Base-by-base conservation (phyloP, 2,888 invertebrate genomes). In the Petrolisthes cinctipes region DNA sequence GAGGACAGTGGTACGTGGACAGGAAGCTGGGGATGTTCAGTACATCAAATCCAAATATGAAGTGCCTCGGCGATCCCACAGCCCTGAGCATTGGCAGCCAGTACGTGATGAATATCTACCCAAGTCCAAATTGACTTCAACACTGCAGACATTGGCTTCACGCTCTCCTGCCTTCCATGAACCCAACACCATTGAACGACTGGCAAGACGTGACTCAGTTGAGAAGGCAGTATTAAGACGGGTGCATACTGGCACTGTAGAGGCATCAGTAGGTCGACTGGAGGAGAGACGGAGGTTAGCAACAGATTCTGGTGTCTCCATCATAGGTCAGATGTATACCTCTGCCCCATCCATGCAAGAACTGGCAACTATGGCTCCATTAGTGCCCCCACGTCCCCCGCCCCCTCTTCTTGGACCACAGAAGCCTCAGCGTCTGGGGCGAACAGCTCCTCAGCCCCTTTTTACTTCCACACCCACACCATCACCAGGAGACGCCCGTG, bases 261-360 rank as follows among this genome's bases (percentile, higher is more conserved):
- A 90, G 73, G 82, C 86, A 0, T 86, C 85, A 9, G 85, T 90
- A 6, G 89, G 80, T 23, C 83, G 87, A 53, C 57, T 90, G 20
- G 90, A 90, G 68, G 90, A 89, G 57, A 83, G 81, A 4, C 80
- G 79, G 20, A 78, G 85, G 56, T 51, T 68, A 61, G 73, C 83
- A 14, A 17, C 75, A 20, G 81, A 78, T 9, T 86, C 88, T 71
- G 85, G 85, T 14, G 80, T 91, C 14, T 91, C 91, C 4, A 83
- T 91, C 56, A 84, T 91, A 23, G 91, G 91, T 14, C 90, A 91
- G 82, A 91, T 91, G 91, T 91, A 89, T 61, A 91, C 91, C 20
- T 91, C 91, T 17, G 83, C 90, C 17, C 91, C 91, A 1, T 90
- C 90, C 6, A 68, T 91, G 61, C 81, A 82, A 53, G 91, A 91